Evolutionary conservation across 2,888 invertebrate genomes (phyloP).

Genomic region (Rhamnusium bicolor): DNA sequence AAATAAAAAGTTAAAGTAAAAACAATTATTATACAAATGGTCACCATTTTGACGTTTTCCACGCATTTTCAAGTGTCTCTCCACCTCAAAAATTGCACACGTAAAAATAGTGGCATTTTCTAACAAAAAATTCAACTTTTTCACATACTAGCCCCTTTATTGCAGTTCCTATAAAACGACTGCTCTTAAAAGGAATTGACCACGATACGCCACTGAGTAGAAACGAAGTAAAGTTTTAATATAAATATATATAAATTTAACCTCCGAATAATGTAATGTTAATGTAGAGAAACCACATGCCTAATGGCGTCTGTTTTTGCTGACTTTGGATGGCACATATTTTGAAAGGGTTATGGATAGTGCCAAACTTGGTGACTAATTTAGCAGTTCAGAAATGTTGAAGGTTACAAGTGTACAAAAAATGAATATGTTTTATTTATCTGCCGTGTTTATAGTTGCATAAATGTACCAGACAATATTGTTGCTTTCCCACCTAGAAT

Average conservation of each 20-base stretch:
- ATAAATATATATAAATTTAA: neutral
- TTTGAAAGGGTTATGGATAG: neutral
- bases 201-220: neutral
- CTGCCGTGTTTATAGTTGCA: too few species aligned
- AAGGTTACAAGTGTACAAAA: neutral
- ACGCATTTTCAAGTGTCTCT: too few species aligned
- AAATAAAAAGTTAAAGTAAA: too few species aligned
- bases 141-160: too few species aligned
- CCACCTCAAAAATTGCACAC: too few species aligned
- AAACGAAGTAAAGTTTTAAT: slow-evolving; percentile 5
- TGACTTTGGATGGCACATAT: neutral
- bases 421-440: too few species aligned
- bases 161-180: neutral
- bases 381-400: neutral
- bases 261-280: neutral
- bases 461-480: too few species aligned
- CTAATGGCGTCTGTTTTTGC: slow-evolving; percentile 6
- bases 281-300: slow-evolving; percentile 3
- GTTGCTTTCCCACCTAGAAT: too few species aligned
- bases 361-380: neutral
- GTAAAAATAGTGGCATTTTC: too few species aligned
- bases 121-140: too few species aligned
- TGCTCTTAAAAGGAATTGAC: neutral
- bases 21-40: too few species aligned
- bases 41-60: too few species aligned